A percentile compares a stretch with the other conserved stretches of the same genome.
phyloP scores from a whole-genome alignment of 2,797 vertebrate genomes.

The Lagorchestes hirsutus region DNA sequence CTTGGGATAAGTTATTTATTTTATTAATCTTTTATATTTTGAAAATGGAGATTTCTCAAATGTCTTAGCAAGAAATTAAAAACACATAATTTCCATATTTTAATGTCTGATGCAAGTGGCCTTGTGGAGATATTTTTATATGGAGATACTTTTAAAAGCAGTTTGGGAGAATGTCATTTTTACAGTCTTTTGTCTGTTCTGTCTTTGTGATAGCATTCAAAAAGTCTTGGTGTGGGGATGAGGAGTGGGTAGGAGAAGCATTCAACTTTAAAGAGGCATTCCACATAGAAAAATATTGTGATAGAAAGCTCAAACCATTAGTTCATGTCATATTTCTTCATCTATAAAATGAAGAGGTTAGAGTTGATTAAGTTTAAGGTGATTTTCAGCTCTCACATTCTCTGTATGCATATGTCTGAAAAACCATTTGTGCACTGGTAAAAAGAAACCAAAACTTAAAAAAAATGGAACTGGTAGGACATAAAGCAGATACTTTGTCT shows the following conservation, averaged over 20 bases:
- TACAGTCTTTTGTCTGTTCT: not conserved
- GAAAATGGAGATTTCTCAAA: not conserved
- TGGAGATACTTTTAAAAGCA: not conserved
- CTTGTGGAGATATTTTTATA: not conserved
- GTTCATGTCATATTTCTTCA: not conserved
- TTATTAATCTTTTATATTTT: conserved; percentile 8
- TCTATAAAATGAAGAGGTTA: not conserved
- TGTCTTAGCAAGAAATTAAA: not conserved
- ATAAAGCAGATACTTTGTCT: not conserved
- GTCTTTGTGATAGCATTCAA: not conserved
- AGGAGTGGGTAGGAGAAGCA: not conserved
- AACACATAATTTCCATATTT: not conserved
- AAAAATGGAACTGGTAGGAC: not conserved
- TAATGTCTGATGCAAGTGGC: not conserved
- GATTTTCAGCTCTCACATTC: not conserved
- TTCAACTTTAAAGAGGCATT: not conserved
- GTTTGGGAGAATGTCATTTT: not conserved
- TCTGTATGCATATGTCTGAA: not conserved
- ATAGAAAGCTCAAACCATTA: not conserved
- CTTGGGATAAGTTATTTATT: conserved; percentile 1
- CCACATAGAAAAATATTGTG: not conserved
- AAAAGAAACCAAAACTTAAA: not conserved
- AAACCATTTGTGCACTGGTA: not conserved
- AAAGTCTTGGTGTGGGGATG: not conserved
- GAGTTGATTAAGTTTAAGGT: not conserved